Percentiles rank a stretch among this genome's conserved stretches.
Conservation (phyloP, 2,888 invertebrate genomes). For the Erebia palarica region DNA sequence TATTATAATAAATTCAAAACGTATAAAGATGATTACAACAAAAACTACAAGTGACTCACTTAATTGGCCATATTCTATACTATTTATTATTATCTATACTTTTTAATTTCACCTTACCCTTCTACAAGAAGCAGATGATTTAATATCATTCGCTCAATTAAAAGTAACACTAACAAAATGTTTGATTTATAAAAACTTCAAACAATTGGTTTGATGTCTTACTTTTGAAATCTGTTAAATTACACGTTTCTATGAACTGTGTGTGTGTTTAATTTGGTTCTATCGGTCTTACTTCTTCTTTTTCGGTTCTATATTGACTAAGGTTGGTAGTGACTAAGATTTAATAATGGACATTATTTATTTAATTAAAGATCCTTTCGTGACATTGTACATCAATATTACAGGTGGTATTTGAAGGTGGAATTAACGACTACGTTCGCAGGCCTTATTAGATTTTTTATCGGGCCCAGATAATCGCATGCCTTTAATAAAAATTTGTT, state of each 20-base stretch:
- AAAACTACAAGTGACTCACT: background rate
- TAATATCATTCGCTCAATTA: conserved; percentile 58
- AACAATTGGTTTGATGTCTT: conserved; percentile 74
- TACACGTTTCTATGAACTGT: conserved; percentile 59
- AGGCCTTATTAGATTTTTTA: conserved; percentile 58
- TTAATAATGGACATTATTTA: conserved; percentile 34
- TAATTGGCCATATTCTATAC: background rate
- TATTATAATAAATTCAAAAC: background rate
- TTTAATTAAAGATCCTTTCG: conserved; percentile 49
- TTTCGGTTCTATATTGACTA: conserved; percentile 22
- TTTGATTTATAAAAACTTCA: conserved; percentile 67
- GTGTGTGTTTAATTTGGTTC: conserved; percentile 50
- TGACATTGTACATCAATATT: conserved; percentile 68
- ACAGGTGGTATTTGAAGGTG: conserved; percentile 50
- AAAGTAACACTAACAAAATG: conserved; percentile 74
- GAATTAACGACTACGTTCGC: conserved; percentile 61
- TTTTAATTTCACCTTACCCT: conserved; percentile 42
- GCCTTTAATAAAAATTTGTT: conserved; percentile 66
- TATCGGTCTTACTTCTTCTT: conserved; percentile 11
- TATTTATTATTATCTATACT: conserved; percentile 28
- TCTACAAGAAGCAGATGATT: conserved; percentile 59
- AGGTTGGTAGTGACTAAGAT: conserved; percentile 20
- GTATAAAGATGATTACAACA: background rate
- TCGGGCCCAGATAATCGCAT: conserved; percentile 60
- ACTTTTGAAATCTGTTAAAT: conserved; percentile 61